These are phyloP conservation scores for Homarus gammarus DNA, from an alignment of 2,888 invertebrate genomes.

Conservation along the genomic window DNA sequence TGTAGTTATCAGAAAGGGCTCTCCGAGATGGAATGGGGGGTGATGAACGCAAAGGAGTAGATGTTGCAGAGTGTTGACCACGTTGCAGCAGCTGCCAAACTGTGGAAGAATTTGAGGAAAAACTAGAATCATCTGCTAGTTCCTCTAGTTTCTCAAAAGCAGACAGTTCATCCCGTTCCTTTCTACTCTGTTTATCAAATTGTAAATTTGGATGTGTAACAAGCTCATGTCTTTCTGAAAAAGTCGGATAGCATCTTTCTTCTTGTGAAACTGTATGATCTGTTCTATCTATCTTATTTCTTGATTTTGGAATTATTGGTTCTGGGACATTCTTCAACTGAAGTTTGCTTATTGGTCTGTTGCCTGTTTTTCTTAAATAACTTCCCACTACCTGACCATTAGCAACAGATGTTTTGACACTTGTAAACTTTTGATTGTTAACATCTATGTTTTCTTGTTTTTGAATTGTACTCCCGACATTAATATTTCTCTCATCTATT, in stretches of 20 bases:
- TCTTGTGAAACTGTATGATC: neutral
- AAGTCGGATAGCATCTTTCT: neutral
- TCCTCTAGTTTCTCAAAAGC: constrained; percentile 74
- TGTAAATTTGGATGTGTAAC: neutral
- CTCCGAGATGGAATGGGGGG: constrained; percentile 17
- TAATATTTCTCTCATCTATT: neutral
- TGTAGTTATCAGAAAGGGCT: neutral
- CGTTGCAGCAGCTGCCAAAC: constrained; percentile 60
- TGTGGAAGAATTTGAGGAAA: constrained; percentile 73
- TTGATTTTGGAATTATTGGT: neutral
- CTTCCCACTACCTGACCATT: neutral
- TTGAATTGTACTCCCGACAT: neutral
- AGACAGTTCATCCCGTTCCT: constrained; percentile 47
- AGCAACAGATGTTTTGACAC: neutral
- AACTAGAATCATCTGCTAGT: constrained; percentile 69
- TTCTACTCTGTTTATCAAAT: constrained; percentile 33
- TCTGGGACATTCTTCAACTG: constrained; percentile 1
- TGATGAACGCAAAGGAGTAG: constrained; percentile 52
- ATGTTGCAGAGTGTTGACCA: constrained; percentile 42
- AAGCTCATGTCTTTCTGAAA: neutral
- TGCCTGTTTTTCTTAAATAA: neutral
- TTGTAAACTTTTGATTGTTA: neutral
- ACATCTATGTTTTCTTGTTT: neutral
- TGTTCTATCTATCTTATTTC: neutral
- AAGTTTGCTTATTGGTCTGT: constrained; percentile 4